phyloP scores from a whole-genome alignment of 53 echinoderm and acorn worm genomes.

The Hippasteria phrygiana region DNA sequence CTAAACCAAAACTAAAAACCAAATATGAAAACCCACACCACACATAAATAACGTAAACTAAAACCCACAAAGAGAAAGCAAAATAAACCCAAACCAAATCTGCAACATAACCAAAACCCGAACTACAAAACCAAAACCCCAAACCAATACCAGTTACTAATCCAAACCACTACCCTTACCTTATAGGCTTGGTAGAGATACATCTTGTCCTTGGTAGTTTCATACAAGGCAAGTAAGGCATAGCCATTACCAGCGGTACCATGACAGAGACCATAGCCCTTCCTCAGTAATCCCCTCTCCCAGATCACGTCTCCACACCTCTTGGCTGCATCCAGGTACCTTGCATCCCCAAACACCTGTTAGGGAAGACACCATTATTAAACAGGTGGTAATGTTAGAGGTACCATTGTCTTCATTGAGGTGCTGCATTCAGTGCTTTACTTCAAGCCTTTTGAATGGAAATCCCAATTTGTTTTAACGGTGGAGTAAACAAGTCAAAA shows the following conservation, averaged over 20 bases:
- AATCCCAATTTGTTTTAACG: too few species aligned
- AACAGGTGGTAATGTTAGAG: background rate
- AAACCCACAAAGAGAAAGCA: too few species aligned
- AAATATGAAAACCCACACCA: too few species aligned
- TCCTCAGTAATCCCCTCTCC: slow-evolving; percentile 83
- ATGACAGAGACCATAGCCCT: slow-evolving; percentile 94
- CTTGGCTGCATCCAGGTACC: slow-evolving; percentile 78
- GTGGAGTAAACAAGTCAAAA: too few species aligned
- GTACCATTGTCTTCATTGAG: too few species aligned
- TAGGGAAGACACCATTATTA: too few species aligned
- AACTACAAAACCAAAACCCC: background rate
- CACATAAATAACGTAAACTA: too few species aligned
- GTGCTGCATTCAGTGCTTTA: too few species aligned
- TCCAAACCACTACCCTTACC: slow-evolving; percentile 44
- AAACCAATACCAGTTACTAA: background rate
- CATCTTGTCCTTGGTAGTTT: slow-evolving; percentile 74
- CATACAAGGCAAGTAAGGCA: slow-evolving; percentile 83
- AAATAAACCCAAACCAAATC: too few species aligned
- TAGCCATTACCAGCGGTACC: slow-evolving; percentile 92
- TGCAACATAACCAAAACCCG: too few species aligned
- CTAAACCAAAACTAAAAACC: too few species aligned
- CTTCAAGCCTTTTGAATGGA: too few species aligned
- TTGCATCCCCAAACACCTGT: slow-evolving; percentile 76
- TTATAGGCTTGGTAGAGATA: slow-evolving; percentile 84
- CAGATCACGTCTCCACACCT: slow-evolving; percentile 85